These are phyloP conservation scores for Dolichopus griseipennis DNA, from an alignment of 2,888 invertebrate species.

Conservation along the genomic window DNA sequence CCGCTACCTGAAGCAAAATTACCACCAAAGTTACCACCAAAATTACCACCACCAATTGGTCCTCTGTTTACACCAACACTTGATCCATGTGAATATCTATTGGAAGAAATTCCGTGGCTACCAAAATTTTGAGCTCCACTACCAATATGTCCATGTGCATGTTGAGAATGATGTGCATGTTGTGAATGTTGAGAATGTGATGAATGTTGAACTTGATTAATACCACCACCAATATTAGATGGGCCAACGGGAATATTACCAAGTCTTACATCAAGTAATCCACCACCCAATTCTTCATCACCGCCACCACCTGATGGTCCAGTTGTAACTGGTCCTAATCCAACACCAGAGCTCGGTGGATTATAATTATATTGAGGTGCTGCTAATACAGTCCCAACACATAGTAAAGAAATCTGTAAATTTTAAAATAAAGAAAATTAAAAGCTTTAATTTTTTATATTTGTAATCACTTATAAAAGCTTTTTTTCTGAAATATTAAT, in stretches of 20 bases:
- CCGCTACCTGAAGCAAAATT: slow-evolving; percentile 2
- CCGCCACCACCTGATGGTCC: neutral
- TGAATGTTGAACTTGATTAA: neutral
- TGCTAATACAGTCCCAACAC: neutral
- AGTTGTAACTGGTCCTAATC: neutral
- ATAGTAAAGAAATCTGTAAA: neutral
- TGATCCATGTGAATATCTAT: neutral
- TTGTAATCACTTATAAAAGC: no score
- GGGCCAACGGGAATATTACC: neutral
- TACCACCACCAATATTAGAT: neutral
- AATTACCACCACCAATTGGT: slow-evolving; percentile 14
- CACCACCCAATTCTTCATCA: neutral
- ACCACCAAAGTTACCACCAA: slow-evolving; percentile 21
- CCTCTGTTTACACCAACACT: neutral
- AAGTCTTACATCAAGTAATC: neutral
- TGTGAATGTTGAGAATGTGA: neutral
- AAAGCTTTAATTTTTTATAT: neutral
- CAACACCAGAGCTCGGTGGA: neutral
- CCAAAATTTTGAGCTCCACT: neutral
- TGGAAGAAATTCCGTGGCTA: neutral
- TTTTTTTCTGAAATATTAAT: no score
- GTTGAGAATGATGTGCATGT: slow-evolving; percentile 5
- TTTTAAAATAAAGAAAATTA: neutral
- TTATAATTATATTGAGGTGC: slow-evolving; percentile 9
- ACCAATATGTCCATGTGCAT: neutral